A percentile compares a stretch with the other conserved stretches of the same genome.
phyloP scores from a whole-genome alignment of 2,888 invertebrate species.

The Cremastobaeus sp. region DNA sequence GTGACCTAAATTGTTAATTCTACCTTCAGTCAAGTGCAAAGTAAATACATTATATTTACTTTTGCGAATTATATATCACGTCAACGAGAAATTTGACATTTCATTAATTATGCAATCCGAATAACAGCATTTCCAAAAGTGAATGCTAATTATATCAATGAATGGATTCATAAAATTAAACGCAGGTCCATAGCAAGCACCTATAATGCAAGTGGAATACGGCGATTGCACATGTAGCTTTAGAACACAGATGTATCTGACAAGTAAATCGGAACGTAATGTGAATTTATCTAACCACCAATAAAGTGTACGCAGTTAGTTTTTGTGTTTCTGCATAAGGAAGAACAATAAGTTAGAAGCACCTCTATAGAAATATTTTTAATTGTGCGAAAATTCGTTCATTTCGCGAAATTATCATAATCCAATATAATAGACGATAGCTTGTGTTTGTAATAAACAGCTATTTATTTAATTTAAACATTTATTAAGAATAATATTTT shows the following conservation, averaged over 20 bases:
- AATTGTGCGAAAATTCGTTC: not conserved
- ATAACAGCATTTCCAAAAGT: constrained; percentile 44
- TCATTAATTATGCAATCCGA: constrained; percentile 42
- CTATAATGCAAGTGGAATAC: constrained; percentile 32
- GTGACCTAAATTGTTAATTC: constrained; percentile 15
- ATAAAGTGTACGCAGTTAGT: constrained; percentile 27
- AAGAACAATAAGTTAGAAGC: constrained; percentile 19
- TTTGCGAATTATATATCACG: constrained; percentile 30
- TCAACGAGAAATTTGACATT: constrained; percentile 40
- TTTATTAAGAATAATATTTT: too few relatives aligned
- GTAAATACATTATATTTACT: constrained; percentile 33
- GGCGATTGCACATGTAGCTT: constrained; percentile 45
- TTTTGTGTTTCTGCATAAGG: not conserved
- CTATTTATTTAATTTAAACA: too few relatives aligned
- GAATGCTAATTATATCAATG: constrained; percentile 51
- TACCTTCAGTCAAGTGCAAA: constrained; percentile 7
- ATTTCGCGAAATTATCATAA: not conserved
- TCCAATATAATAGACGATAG: not conserved
- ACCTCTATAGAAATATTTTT: too few relatives aligned
- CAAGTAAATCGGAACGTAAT: constrained; percentile 54
- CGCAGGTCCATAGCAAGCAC: constrained; percentile 26
- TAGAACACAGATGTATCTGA: constrained; percentile 52
- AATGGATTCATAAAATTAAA: constrained; percentile 54
- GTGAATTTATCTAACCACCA: constrained; percentile 53
- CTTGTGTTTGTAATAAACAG: too few relatives aligned